phyloP scores from a whole-genome alignment of 2,797 vertebrate species.

The Chanos chanos region DNA sequence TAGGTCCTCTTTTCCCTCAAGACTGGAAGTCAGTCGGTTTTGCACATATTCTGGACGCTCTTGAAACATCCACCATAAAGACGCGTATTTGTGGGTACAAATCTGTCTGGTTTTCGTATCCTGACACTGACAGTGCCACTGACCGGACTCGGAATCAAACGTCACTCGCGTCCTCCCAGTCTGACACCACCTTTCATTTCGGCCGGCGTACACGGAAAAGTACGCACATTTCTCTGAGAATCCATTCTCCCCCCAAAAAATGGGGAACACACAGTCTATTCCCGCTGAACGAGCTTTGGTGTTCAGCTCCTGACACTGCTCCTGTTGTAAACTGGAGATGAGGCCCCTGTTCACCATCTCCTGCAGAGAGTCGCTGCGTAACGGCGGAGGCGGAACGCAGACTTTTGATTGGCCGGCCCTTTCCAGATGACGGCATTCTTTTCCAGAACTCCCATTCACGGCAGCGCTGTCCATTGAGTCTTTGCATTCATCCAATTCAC shows the following conservation, averaged over 20 bases:
- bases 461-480: slow-evolving; percentile 19
- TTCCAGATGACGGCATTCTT: slow-evolving; percentile 13
- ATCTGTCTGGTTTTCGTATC: too few relatives aligned
- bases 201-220: slow-evolving; percentile 1
- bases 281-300: neutral
- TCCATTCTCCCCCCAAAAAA: neutral
- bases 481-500: slow-evolving; percentile 22
- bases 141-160: slow-evolving; percentile 3
- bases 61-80: slow-evolving; percentile 8
- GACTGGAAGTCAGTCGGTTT: neutral
- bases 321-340: neutral
- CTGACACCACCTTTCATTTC: slow-evolving; percentile 17
- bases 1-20: neutral
- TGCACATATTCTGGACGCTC: neutral
- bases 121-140: slow-evolving; percentile 10
- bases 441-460: slow-evolving; percentile 21
- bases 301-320: neutral
- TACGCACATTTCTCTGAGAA: neutral
- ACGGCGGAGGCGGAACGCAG: neutral
- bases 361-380: neutral
- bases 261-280: neutral
- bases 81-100: neutral
- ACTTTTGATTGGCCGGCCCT: neutral
- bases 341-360: neutral
- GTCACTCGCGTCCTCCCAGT: slow-evolving; percentile 10